These are phyloP conservation scores for Bucorvus abyssinicus DNA, from an alignment of 2,797 vertebrate species.

Conservation along the genomic window DNA sequence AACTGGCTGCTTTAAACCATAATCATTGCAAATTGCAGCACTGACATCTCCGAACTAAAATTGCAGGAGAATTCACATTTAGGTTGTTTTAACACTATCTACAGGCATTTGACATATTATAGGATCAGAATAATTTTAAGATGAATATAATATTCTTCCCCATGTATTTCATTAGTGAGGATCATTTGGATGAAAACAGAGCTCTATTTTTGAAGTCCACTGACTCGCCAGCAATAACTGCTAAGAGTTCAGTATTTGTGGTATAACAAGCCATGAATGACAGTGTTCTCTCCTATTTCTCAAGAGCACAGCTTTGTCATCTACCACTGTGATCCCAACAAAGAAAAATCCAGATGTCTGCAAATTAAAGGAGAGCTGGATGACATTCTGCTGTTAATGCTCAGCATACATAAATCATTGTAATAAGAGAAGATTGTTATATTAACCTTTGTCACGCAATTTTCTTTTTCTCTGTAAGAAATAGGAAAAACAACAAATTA, in stretches of 20 bases:
- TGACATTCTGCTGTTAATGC: conserved; percentile 72
- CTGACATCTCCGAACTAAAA: conserved; percentile 60
- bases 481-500: conserved; percentile 69
- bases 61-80: conserved; percentile 39
- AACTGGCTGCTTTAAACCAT: conserved; percentile 43
- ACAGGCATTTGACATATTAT: conserved; percentile 35
- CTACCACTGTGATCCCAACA: conserved; percentile 74
- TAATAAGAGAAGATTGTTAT: conserved; percentile 76
- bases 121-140: conserved; percentile 53
- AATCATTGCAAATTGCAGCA: conserved; percentile 52
- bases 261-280: conserved; percentile 60
- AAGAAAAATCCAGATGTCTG: conserved; percentile 76
- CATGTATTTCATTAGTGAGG: conserved; percentile 64
- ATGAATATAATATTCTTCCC: conserved; percentile 54
- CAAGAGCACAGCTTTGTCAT: conserved; percentile 69
- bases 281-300: conserved; percentile 64
- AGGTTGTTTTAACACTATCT: conserved; percentile 23
- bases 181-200: conserved; percentile 68
- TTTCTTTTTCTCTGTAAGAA: conserved; percentile 70
- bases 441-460: conserved; percentile 70
- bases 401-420: conserved; percentile 76
- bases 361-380: conserved; percentile 75
- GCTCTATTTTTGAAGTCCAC: conserved; percentile 67
- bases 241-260: conserved; percentile 38
- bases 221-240: conserved; percentile 53